Evolutionary conservation across 2,797 vertebrate genomes (phyloP), one percentile per base, ranked within the genome.

Genomic region (Mareca strepera): DNA sequence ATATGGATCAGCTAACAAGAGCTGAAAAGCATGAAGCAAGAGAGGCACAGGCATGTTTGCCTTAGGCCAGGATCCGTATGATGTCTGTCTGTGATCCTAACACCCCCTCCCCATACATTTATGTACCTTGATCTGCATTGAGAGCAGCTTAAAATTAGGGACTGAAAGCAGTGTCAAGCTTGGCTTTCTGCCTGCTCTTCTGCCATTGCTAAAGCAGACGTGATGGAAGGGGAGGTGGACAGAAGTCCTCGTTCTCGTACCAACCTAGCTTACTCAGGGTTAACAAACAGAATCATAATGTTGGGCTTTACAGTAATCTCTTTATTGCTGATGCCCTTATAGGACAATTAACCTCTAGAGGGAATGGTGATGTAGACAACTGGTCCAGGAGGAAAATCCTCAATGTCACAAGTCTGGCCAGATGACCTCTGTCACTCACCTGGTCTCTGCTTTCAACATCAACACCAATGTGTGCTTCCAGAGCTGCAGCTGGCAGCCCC

Each of bases 21-120:
- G 90, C 82, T 82, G 80, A 92, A 95, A 92, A 92, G 46, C 82
- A 44, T 55, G 67, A 93, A 93, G 69, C 20, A 78, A 72, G 76
- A 83, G 60, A 91, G 67, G 88, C 77, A 67, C 29, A 31, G 74
- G 62, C 80, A 37, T 50, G 33, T 78, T 94, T 11, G 20, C 90
- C 80, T 81, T 55, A 75, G 90, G 85, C 63, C 66, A 81, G 62
- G 62, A 72, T 92, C 82, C 87, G 17, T 4, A 39, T 0, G 0
- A 37, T 73, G 52, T 70, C 74, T 44, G 43, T 87, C 73, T 91
- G 69, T 88, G 69, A 92, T 86, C 73, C 58, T 75, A 43, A 81
- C 5, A 0, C 55, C 58, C 85, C 29, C 88, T 91, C 37, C 35
- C 67, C 5, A 0, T 31, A 52, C 37, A 5, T 70, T 81, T 73